Percentiles rank a stretch among this genome's conserved stretches.
phyloP scores from a whole-genome alignment of 35 echinoderm and acorn worm species.

The Nesometra sesokonis region DNA sequence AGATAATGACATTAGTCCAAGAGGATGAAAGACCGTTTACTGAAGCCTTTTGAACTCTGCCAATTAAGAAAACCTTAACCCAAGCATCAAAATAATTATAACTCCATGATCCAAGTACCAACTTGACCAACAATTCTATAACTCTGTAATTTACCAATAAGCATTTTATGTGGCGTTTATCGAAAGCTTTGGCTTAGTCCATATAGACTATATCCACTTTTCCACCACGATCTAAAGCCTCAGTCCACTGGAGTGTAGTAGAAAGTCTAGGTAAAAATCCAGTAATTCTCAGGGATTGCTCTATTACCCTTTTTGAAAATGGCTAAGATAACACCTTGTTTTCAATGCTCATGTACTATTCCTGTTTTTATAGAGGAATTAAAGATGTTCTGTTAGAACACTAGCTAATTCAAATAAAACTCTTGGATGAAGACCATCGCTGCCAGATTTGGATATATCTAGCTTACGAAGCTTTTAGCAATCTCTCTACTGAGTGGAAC shows the following conservation, averaged over 20 bases:
- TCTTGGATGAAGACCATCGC: too few relatives aligned
- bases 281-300: background rate
- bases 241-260: background rate
- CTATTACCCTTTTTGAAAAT: background rate
- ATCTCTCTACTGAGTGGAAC: background rate
- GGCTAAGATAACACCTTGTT: background rate
- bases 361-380: too few relatives aligned
- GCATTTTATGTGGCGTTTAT: slow-evolving; percentile 23
- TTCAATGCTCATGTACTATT: too few relatives aligned
- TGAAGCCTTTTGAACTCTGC: background rate
- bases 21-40: background rate
- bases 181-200: slow-evolving; percentile 48
- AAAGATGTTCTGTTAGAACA: too few relatives aligned
- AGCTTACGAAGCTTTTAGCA: too few relatives aligned
- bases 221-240: slow-evolving; percentile 5
- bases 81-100: too few relatives aligned
- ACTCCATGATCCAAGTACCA: too few relatives aligned
- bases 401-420: too few relatives aligned
- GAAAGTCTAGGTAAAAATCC: background rate
- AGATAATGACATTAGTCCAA: too few relatives aligned
- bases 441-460: too few relatives aligned
- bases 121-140: background rate
- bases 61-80: background rate
- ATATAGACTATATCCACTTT: slow-evolving; percentile 35
- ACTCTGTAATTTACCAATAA: slow-evolving; percentile 22